phyloP scores from a whole-genome alignment of 2,888 invertebrate genomes.

The Allolobophora icterica region DNA sequence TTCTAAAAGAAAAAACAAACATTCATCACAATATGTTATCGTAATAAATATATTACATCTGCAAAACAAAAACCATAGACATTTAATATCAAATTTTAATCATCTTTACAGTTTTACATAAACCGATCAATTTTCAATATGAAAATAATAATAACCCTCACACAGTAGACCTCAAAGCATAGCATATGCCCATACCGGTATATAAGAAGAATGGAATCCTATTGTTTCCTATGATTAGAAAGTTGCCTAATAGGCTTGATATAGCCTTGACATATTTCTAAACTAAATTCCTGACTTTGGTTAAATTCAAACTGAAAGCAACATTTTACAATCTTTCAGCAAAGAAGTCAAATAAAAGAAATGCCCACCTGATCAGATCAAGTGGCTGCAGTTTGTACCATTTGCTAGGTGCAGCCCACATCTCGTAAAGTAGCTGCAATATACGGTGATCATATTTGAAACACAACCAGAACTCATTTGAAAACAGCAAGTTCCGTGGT shows the following conservation, averaged over 20 bases:
- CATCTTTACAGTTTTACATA: neutral
- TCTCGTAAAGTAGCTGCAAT: constrained; percentile 80
- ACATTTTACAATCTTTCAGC: neutral
- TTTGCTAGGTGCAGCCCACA: constrained; percentile 88
- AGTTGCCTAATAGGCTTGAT: neutral
- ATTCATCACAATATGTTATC: neutral
- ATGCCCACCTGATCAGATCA: constrained; percentile 74
- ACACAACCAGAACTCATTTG: too few relatives aligned
- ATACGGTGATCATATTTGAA: neutral
- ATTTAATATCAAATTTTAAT: neutral
- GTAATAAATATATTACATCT: neutral
- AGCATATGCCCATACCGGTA: neutral
- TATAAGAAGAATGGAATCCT: neutral
- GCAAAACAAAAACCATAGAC: neutral
- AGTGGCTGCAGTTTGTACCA: constrained; percentile 93
- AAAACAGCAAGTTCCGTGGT: too few relatives aligned
- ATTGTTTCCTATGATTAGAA: neutral
- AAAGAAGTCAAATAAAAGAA: neutral
- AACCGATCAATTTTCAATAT: neutral
- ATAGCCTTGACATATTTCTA: neutral
- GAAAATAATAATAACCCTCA: neutral
- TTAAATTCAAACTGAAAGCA: neutral
- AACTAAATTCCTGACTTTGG: neutral
- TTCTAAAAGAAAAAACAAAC: constrained; percentile 50
- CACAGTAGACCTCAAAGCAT: neutral